Evolutionary conservation across 2,888 invertebrate species (phyloP).

Genomic region (Acheta domesticus): DNA sequence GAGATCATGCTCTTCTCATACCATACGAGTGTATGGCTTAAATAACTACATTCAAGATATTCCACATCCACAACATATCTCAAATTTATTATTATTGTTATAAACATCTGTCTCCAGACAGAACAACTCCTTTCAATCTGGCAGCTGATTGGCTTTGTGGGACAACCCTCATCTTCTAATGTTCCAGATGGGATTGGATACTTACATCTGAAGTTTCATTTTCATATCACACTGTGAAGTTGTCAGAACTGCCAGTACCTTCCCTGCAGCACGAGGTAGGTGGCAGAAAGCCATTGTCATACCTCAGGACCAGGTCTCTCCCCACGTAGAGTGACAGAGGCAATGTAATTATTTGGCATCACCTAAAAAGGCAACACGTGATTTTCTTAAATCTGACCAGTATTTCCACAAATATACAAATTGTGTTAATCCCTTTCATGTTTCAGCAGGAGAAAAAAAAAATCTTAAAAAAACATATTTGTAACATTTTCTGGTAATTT

Average conservation of each 20-base stretch:
- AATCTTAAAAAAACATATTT: no score
- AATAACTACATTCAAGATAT: background rate
- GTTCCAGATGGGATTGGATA: background rate
- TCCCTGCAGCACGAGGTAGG: conserved; percentile 51
- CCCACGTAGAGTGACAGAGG: conserved; percentile 79
- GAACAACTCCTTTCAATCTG: background rate
- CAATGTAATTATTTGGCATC: conserved; percentile 91
- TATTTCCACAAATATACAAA: background rate
- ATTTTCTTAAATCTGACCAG: background rate
- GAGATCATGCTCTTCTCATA: background rate
- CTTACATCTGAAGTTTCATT: background rate
- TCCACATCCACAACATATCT: conserved; percentile 2
- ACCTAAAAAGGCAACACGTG: conserved; percentile 51
- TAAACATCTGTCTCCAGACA: background rate
- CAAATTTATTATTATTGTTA: background rate
- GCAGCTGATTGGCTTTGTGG: conserved; percentile 7
- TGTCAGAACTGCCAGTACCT: conserved; percentile 49
- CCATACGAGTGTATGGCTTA: background rate
- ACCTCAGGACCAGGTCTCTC: conserved; percentile 44
- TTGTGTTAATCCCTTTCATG: no score
- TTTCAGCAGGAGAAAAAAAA: no score
- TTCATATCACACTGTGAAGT: conserved; percentile 21
- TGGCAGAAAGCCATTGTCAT: conserved; percentile 42
- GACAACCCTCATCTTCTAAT: background rate
- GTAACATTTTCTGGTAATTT: background rate